Evolutionary conservation across 2,797 vertebrate genomes (phyloP).

Genomic region (Clarias fuscus): DNA sequence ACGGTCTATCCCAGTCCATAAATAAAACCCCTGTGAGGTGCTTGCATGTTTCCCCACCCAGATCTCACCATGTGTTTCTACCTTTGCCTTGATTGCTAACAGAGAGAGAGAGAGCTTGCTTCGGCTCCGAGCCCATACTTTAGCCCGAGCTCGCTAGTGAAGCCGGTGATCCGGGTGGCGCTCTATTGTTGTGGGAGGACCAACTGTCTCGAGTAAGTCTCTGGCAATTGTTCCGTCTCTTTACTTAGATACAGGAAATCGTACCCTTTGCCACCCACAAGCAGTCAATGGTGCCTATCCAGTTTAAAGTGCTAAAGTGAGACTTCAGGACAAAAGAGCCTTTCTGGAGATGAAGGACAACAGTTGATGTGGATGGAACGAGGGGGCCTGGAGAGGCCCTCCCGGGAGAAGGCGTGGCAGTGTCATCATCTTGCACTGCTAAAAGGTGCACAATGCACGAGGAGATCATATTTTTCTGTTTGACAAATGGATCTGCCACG

Average conservation of each 20-base stretch:
- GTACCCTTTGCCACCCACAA: conserved; percentile 79
- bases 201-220: conserved; percentile 66
- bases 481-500: conserved; percentile 78
- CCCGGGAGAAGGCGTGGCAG: conserved; percentile 73
- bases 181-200: conserved; percentile 56
- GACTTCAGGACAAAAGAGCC: conserved; percentile 73
- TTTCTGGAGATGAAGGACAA: conserved; percentile 75
- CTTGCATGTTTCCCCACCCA: conserved; percentile 59
- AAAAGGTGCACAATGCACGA: conserved; percentile 80
- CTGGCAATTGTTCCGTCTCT: conserved; percentile 63
- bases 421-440: conserved; percentile 75
- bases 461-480: conserved; percentile 76
- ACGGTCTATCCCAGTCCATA: conserved; percentile 52
- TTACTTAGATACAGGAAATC: conserved; percentile 73
- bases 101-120: conserved; percentile 61
- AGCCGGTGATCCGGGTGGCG: conserved; percentile 53
- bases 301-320: conserved; percentile 79
- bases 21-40: conserved; percentile 52
- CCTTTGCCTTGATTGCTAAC: conserved; percentile 67
- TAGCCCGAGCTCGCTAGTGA: neutral
- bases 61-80: conserved; percentile 63
- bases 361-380: conserved; percentile 66
- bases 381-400: conserved; percentile 67
- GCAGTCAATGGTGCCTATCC: conserved; percentile 77
- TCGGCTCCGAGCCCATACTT: conserved; percentile 32